A percentile compares a stretch with the other conserved stretches of the same genome.
phyloP scores from a whole-genome alignment of 1,140 invertebrate species.

The Drosophila guanche region DNA sequence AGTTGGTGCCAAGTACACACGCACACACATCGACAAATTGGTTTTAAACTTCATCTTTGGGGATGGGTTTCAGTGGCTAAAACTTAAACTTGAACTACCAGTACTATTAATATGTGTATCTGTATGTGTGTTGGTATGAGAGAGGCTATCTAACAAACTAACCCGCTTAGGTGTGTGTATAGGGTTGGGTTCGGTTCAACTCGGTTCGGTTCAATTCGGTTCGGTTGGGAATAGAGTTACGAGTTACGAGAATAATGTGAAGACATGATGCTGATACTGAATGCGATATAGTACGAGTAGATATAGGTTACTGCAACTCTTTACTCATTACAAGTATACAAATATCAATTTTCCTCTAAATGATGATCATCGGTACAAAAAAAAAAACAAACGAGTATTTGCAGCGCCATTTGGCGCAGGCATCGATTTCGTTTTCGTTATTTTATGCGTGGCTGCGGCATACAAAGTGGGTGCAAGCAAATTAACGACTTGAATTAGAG shows the following conservation, averaged over 20 bases:
- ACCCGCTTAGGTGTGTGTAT: slow-evolving; percentile 21
- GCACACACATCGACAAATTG: slow-evolving; percentile 55
- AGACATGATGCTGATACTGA: slow-evolving; percentile 71
- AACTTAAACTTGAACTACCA: slow-evolving; percentile 28
- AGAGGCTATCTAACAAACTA: slow-evolving; percentile 28
- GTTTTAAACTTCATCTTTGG: slow-evolving; percentile 25
- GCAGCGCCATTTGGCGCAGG: slow-evolving; percentile 40
- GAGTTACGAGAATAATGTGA: slow-evolving; percentile 46
- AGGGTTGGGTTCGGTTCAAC: slow-evolving; percentile 23
- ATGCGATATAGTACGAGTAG: slow-evolving; percentile 27
- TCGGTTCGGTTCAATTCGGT: slow-evolving; percentile 16
- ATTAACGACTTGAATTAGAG: slow-evolving; percentile 70
- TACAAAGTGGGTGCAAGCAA: slow-evolving; percentile 84
- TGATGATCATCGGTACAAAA: slow-evolving; percentile 32
- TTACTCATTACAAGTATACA: slow-evolving; percentile 42
- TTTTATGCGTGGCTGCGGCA: slow-evolving; percentile 84
- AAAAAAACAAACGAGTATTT: slow-evolving; percentile 29
- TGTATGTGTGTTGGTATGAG: slow-evolving; percentile 9
- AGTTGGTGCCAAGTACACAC: slow-evolving; percentile 53
- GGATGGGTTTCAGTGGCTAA: slow-evolving; percentile 33
- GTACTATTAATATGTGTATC: slow-evolving; percentile 9
- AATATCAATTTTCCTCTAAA: slow-evolving; percentile 48
- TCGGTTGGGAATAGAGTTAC: slow-evolving; percentile 47
- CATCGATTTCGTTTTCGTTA: slow-evolving; percentile 33
- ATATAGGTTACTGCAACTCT: slow-evolving; percentile 37